Evolutionary conservation across 2,113 vertebrate genomes (phyloP).

Genomic region (Spermophilus dauricus): DNA sequence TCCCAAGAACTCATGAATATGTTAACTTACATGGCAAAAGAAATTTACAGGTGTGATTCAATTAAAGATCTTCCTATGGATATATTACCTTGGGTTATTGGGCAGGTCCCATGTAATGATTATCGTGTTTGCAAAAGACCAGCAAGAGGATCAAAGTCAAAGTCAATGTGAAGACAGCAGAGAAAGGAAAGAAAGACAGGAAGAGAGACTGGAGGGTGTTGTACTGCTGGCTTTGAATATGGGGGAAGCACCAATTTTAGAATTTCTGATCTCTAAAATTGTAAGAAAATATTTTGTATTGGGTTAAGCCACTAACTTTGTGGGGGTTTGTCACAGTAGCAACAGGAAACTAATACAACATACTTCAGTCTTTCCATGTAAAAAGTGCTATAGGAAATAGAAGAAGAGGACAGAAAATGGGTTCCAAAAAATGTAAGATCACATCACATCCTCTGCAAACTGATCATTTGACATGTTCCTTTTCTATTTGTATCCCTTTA

Average conservation of each 20-base stretch:
- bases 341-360: neutral
- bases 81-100: neutral
- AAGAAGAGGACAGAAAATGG: neutral
- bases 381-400: constrained; percentile 7
- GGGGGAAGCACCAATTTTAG: neutral
- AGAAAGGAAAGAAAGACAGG: neutral
- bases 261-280: neutral
- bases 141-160: neutral
- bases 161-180: neutral
- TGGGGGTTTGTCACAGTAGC: neutral
- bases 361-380: neutral
- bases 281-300: neutral
- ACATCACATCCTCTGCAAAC: too few species aligned
- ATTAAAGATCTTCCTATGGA: neutral
- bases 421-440: neutral
- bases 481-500: neutral
- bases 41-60: neutral
- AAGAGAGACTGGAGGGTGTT: neutral
- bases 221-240: neutral
- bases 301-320: neutral
- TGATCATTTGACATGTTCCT: too few species aligned
- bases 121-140: neutral
- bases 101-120: neutral
- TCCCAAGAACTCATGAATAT: neutral
- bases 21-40: neutral